Evolutionary conservation across 2,797 vertebrate genomes (phyloP).

Genomic region (Dallia pectoralis): DNA sequence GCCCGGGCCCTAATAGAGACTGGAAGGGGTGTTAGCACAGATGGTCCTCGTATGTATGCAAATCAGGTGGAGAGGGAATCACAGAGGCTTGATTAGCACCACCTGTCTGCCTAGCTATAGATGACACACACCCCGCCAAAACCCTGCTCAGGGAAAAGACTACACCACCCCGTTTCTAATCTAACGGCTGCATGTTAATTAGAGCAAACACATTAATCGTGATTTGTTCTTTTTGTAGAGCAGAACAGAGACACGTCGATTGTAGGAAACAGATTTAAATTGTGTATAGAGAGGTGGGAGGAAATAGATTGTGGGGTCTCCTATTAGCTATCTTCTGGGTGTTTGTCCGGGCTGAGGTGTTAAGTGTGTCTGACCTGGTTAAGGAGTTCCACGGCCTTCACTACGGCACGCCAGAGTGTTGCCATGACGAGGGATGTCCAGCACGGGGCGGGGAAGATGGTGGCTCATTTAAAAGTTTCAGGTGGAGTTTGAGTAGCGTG

Average conservation of each 20-base stretch:
- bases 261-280: constrained; percentile 6
- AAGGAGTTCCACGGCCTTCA: constrained; percentile 29
- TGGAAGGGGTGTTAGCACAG: constrained; percentile 91
- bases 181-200: constrained; percentile 86
- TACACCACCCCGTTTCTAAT: constrained; percentile 72
- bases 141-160: constrained; percentile 73
- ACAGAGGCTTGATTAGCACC: constrained; percentile 83
- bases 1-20: constrained; percentile 88
- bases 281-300: not conserved
- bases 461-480: constrained; percentile 13
- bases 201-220: constrained; percentile 88
- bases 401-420: constrained; percentile 28
- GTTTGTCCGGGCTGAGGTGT: constrained; percentile 58
- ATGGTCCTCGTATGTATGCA: constrained; percentile 99
- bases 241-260: constrained; percentile 32
- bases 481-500: constrained; percentile 1
- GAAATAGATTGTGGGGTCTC: constrained; percentile 61
- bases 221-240: constrained; percentile 73
- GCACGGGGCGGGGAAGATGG: constrained; percentile 3
- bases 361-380: constrained; percentile 46
- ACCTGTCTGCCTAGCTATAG: constrained; percentile 86
- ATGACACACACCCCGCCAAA: constrained; percentile 58
- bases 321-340: constrained; percentile 65
- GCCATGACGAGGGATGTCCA: constrained; percentile 34
- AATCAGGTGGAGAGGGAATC: constrained; percentile 96